These are phyloP conservation scores for Leptobrachium ailaonicum DNA, from an alignment of 2,113 vertebrate genomes.

Conservation along the genomic window DNA sequence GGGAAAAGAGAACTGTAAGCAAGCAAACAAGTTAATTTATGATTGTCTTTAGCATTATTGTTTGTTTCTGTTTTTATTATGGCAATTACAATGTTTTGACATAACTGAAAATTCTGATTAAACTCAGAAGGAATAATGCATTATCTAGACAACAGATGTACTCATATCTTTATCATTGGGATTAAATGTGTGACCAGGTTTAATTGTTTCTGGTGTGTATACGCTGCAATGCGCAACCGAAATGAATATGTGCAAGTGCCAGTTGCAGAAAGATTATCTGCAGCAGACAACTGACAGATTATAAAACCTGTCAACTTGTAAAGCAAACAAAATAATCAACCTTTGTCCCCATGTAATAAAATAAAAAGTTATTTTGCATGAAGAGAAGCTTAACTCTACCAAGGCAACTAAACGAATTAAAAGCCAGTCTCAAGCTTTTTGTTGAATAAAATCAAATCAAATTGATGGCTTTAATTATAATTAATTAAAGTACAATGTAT, in stretches of 20 bases:
- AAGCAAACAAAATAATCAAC: no score
- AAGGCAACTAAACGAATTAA: no score
- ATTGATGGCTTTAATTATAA: no score
- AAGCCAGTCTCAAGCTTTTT: no score
- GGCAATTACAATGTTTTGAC: conserved; percentile 20
- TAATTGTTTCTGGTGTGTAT: neutral
- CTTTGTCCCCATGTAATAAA: no score
- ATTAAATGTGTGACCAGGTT: neutral
- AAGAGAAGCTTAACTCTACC: no score
- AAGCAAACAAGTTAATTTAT: conserved; percentile 2
- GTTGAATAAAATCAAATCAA: no score
- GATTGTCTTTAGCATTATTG: neutral
- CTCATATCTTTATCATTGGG: neutral
- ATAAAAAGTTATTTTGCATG: no score
- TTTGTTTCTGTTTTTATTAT: conserved; percentile 5
- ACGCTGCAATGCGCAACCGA: conserved; percentile 16
- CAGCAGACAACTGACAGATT: neutral
- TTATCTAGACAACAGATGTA: conserved; percentile 13
- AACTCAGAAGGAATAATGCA: neutral
- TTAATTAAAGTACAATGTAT: no score
- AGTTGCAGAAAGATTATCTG: conserved; percentile 3
- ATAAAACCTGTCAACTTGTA: no score
- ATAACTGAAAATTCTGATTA: conserved; percentile 6
- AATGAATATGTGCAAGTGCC: neutral
- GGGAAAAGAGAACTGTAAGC: neutral